A percentile compares a stretch with the other conserved stretches of the same genome.
Evolutionary conservation across 2,113 vertebrate species (phyloP).

Genomic region (Pimephales promelas): DNA sequence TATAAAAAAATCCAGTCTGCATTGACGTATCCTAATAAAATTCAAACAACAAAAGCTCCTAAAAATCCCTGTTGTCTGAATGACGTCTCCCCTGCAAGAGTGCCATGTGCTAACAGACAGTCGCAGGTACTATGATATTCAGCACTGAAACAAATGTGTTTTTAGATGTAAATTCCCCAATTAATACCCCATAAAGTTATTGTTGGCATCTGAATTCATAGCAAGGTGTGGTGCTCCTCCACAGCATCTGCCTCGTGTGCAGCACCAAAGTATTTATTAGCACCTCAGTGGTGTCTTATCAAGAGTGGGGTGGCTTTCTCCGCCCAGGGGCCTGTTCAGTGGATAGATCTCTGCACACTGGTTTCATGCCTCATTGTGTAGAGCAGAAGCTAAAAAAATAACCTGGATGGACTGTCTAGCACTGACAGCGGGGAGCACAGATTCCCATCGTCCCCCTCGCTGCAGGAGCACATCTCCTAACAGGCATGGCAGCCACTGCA

Average conservation of each 20-base stretch:
- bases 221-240: conserved; percentile 3
- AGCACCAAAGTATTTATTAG: conserved; percentile 19
- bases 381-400: conserved; percentile 56
- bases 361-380: conserved; percentile 52
- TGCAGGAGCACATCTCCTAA: conserved; percentile 60
- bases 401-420: conserved; percentile 58
- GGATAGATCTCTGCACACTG: conserved; percentile 43
- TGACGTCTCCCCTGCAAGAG: conserved; percentile 4
- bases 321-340: conserved; percentile 26
- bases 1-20: background rate
- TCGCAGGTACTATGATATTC: background rate
- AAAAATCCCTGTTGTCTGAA: background rate
- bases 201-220: background rate
- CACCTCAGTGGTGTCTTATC: conserved; percentile 33
- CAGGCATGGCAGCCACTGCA: conserved; percentile 42
- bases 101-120: conserved; percentile 8
- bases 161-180: background rate
- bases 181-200: conserved; percentile 9
- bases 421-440: conserved; percentile 51
- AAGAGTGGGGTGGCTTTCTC: conserved; percentile 32
- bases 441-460: conserved; percentile 57
- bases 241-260: conserved; percentile 17
- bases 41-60: background rate
- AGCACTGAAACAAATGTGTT: background rate
- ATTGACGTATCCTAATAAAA: background rate